Evolutionary conservation across 2,888 invertebrate species (phyloP).

Genomic region (Mesopsocus fuscifrons): DNA sequence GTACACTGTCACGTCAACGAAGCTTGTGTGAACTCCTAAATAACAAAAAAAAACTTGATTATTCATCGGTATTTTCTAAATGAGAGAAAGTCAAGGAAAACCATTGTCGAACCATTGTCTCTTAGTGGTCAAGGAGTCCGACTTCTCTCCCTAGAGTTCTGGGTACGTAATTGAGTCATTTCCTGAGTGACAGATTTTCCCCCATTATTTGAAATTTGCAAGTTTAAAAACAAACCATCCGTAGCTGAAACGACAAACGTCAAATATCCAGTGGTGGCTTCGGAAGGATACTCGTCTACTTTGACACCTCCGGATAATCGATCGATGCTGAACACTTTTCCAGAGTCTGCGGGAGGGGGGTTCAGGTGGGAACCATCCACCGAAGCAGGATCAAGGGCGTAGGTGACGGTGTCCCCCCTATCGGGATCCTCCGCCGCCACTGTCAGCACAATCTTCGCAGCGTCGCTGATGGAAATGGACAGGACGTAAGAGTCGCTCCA

Average conservation of each 20-base stretch:
- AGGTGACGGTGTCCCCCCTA: constrained; percentile 25
- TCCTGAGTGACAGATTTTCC: no score
- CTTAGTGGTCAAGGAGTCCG: no score
- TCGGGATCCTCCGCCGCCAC: constrained; percentile 38
- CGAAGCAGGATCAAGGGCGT: constrained; percentile 24
- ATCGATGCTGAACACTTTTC: constrained; percentile 27
- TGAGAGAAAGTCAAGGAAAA: no score
- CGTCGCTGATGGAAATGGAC: constrained; percentile 30
- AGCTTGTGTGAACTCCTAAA: constrained; percentile 26
- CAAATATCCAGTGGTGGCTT: constrained; percentile 39
- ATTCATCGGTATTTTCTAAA: no score
- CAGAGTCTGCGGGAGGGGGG: constrained; percentile 18
- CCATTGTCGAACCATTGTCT: no score
- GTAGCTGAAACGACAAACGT: constrained; percentile 32
- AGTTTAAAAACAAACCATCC: no score
- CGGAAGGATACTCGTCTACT: constrained; percentile 31
- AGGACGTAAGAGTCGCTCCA: constrained; percentile 28
- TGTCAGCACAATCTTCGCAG: constrained; percentile 27
- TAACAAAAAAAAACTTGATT: constrained; percentile 12
- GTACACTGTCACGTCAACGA: constrained; percentile 32
- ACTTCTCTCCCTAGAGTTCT: no score
- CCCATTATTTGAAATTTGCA: no score
- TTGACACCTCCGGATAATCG: constrained; percentile 27
- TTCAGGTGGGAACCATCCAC: constrained; percentile 22
- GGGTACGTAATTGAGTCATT: no score